Base-by-base conservation (phyloP, 1,140 invertebrate genomes). In the Bombus confusus region DNA sequence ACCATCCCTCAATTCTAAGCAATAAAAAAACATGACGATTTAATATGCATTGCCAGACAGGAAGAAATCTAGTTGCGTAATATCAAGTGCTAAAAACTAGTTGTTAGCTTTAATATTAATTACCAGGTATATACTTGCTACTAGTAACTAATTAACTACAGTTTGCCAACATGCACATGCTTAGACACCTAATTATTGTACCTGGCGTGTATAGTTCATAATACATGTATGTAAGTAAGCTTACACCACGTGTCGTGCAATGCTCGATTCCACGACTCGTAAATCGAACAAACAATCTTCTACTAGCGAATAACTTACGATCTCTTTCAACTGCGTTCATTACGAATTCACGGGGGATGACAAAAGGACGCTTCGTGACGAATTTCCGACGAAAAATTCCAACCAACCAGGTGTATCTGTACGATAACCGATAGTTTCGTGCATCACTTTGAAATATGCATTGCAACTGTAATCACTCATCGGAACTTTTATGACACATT, bases 381-480 rank as follows among this genome's bases (percentile, higher is more conserved):
- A 39, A 39, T 37, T 37, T 39, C 13, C 1, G 13, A 28, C 3
- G 5, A n/a, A 73, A 34, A 47, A 37, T 52, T 47, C 31, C 8
- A 4, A 1, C 4, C 4, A 43, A 3, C 28, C n/a, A 6, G 5
- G 13, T 10, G 5, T 18, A 31, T 22, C 62, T 15, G 13, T 13
- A 68, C 10, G 4, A 31, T n/a, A 62, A 37, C 12, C 13, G 43
- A 71, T 31, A 4, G 31, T 34, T 18, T 10, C 10, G 15, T 31
- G 34, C 34, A 57, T 37, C 68, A 18, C 9, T 25, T 10, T 64
- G 77, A 80, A 73, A 80, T 73, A 85, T 80, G 52, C 68, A 73
- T 85, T 59, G 77, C 37, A 37, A 80, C 68, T 72, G 77, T 80
- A 64, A 80, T 85, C 41, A 39, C 64, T 85, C 68, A 25, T 31